Evolutionary conservation across 2,797 vertebrate species (phyloP).

Genomic region (Eulemur mongoz): DNA sequence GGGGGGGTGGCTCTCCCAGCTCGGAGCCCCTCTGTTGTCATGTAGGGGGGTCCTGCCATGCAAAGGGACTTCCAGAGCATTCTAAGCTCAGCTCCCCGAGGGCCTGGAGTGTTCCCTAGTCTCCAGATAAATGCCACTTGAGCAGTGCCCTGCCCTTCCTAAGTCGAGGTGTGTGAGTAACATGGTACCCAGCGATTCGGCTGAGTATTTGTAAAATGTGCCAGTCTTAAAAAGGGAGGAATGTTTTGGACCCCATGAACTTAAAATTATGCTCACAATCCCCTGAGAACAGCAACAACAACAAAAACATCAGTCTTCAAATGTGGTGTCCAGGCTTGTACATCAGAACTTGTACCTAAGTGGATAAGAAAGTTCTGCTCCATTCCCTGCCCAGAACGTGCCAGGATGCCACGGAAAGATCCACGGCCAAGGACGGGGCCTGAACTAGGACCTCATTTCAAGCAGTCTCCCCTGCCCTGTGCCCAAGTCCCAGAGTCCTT

Average conservation of each 20-base stretch:
- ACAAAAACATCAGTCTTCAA: neutral
- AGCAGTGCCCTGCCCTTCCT: neutral
- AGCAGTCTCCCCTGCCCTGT: neutral
- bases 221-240: neutral
- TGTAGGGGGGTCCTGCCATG: neutral
- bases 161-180: neutral
- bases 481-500: neutral
- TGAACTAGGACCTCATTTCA: neutral
- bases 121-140: neutral
- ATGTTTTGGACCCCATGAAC: neutral
- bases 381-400: neutral
- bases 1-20: neutral
- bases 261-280: neutral
- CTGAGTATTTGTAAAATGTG: neutral
- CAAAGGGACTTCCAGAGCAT: neutral
- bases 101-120: neutral
- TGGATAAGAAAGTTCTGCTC: neutral
- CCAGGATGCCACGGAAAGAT: neutral
- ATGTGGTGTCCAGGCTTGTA: neutral
- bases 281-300: neutral
- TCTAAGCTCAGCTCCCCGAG: neutral
- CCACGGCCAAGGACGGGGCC: rapidly evolving
- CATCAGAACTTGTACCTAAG: neutral
- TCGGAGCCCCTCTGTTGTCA: neutral
- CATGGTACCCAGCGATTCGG: rapidly evolving